Base-by-base conservation (phyloP, 2,888 invertebrate species). In the Dasypogon diadema region DNA sequence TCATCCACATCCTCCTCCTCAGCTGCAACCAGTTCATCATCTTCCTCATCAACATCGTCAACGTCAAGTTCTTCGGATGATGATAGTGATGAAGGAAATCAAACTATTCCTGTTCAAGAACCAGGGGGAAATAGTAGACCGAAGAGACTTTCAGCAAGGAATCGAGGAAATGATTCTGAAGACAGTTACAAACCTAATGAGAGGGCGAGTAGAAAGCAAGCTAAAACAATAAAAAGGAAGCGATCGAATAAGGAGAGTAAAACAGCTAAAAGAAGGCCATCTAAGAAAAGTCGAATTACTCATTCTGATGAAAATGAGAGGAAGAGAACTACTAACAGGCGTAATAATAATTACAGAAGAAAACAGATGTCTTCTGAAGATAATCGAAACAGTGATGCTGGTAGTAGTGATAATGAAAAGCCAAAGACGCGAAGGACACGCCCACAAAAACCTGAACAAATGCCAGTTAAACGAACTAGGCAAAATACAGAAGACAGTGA, bases 151-250 rank as follows among this genome's bases (percentile, higher is more conserved):
- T 16, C 12, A 14, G 63, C 48, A 8, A 65, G 68, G 55, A 74
- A 42, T 46, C 85, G 84, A 37, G 86, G 85, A 34, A 85, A 86
- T 76, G 89, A 89, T 80, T 89, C 89, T 0, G 89, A 89, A 78
- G 89, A 89, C 14, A 87, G 87, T 80, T 89, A 89, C 79, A 88
- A 88, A 74, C 89, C 89, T 6, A 86, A 85, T 60, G 83, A 80
- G 14, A 83, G 83, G 34, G 24, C 22, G 22, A 37, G 2, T 14
- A 55, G 37, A 42, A 48, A 77, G 46, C 26, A 16, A 51, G 48
- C 18, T 82, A 83, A 3, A 60, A 55, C 48, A 16, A 34, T 85
- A 83, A 60, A 79, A 73, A 65, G 77, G 68, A 78, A 78, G 58
- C 76, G 77, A 55, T 18, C 78, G 0, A 79, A 77, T 16, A 77